phyloP scores from a whole-genome alignment of 1,140 invertebrate species.

The Cyclina sinensis region DNA sequence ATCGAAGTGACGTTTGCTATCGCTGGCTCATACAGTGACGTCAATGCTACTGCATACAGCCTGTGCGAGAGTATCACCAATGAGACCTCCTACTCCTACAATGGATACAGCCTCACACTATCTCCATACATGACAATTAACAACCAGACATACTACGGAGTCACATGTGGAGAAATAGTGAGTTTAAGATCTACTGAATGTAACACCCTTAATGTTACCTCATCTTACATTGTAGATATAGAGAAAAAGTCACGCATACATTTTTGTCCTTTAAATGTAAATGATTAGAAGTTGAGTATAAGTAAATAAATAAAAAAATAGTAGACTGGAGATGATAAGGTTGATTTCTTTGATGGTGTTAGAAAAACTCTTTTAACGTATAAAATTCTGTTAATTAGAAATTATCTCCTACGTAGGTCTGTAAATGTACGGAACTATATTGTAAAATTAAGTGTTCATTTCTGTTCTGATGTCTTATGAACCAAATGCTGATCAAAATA shows the following conservation, averaged over 20 bases:
- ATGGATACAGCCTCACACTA: slow-evolving; percentile 34
- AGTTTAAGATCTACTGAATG: too few species aligned
- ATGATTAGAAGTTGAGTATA: too few species aligned
- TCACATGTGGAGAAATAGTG: slow-evolving; percentile 42
- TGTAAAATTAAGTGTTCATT: neutral
- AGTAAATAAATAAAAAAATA: too few species aligned
- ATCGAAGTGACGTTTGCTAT: slow-evolving; percentile 47
- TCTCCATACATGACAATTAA: slow-evolving; percentile 44
- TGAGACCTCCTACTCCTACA: slow-evolving; percentile 24
- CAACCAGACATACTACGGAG: slow-evolving; percentile 45
- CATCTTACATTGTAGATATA: too few species aligned
- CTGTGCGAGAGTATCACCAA: slow-evolving; percentile 41
- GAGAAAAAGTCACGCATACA: too few species aligned
- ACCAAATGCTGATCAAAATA: neutral
- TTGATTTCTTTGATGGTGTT: too few species aligned
- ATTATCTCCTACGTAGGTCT: neutral
- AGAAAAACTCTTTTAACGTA: neutral
- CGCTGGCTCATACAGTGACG: neutral
- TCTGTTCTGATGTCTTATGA: neutral
- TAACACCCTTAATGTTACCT: too few species aligned
- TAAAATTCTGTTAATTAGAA: neutral
- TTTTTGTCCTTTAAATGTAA: too few species aligned
- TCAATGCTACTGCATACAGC: slow-evolving; percentile 53
- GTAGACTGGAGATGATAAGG: too few species aligned
- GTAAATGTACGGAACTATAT: neutral